Percentiles rank a stretch among this genome's conserved stretches.
Conservation (phyloP, 30 jellyfish, hydroid and myxozoan genomes). For the Nemopilema nomurai region DNA sequence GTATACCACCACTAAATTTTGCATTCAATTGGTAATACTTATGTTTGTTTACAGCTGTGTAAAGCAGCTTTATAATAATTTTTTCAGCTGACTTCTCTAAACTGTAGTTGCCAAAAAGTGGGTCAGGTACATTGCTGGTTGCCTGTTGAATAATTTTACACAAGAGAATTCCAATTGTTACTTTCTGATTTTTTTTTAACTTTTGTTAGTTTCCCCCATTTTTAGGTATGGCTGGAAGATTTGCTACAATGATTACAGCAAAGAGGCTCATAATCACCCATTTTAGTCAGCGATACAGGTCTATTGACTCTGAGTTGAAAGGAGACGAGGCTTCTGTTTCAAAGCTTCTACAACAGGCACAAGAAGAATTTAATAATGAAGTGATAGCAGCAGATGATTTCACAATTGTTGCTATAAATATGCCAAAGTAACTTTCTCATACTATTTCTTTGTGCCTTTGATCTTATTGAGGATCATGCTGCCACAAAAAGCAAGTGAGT, state of each 20-base stretch:
- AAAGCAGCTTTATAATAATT: too few relatives aligned
- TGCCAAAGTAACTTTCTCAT: constrained; percentile 32
- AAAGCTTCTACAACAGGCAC: constrained; percentile 62
- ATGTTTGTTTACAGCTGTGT: too few relatives aligned
- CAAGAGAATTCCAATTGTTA: too few relatives aligned
- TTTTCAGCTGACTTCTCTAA: too few relatives aligned
- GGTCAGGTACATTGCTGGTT: too few relatives aligned
- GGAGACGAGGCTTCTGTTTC: constrained; percentile 40
- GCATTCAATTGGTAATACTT: not conserved
- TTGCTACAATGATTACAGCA: constrained; percentile 66
- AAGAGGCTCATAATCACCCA: constrained; percentile 61
- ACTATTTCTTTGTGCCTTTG: not conserved
- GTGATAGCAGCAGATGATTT: constrained; percentile 84
- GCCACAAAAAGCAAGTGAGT: too few relatives aligned
- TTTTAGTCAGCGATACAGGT: constrained; percentile 77
- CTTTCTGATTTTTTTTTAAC: too few relatives aligned
- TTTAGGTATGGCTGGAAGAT: constrained; percentile 86
- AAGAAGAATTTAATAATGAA: constrained; percentile 53
- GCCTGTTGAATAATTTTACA: too few relatives aligned
- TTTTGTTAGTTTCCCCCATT: too few relatives aligned
- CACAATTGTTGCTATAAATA: constrained; percentile 22
- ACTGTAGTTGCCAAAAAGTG: too few relatives aligned
- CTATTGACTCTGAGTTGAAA: constrained; percentile 30
- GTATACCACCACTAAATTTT: not conserved
- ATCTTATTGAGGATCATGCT: too few relatives aligned